Conservation (phyloP, 2,113 vertebrate genomes). For the Callithrix jacchus region DNA sequence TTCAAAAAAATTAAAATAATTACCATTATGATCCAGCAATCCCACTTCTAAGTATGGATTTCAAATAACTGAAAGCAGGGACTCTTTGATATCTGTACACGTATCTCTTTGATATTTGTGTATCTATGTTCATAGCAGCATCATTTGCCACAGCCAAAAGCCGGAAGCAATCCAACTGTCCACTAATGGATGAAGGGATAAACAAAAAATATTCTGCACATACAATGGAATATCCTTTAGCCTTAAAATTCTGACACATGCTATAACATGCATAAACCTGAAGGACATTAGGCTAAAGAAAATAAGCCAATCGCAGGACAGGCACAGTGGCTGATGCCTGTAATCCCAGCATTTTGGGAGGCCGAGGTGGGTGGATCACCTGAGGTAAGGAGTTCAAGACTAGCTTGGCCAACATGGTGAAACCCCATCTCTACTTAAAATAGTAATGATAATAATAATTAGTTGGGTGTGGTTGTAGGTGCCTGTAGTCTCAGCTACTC, state of each 20-base stretch:
- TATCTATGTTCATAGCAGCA: neutral
- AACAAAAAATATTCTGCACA: neutral
- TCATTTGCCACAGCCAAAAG: neutral
- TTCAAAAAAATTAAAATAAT: slow-evolving; percentile 1
- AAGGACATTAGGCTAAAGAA: neutral
- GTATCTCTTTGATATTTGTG: neutral
- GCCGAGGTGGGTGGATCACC: too few relatives aligned
- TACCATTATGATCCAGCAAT: neutral
- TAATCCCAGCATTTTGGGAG: too few relatives aligned
- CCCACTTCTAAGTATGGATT: neutral
- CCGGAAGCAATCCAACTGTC: neutral
- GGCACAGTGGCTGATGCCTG: too few relatives aligned
- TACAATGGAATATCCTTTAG: neutral
- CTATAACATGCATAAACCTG: neutral
- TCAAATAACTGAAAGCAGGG: neutral
- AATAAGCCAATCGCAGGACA: too few relatives aligned
- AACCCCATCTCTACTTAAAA: too few relatives aligned
- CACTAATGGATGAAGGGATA: neutral
- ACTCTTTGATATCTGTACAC: neutral
- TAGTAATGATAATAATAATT: too few relatives aligned
- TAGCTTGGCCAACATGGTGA: too few relatives aligned
- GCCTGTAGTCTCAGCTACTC: too few relatives aligned
- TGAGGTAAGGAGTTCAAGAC: too few relatives aligned
- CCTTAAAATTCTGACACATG: neutral
- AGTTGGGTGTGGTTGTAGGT: too few relatives aligned